phyloP scores from a whole-genome alignment of 2,113 vertebrate genomes.

The Thamnophis sirtalis region DNA sequence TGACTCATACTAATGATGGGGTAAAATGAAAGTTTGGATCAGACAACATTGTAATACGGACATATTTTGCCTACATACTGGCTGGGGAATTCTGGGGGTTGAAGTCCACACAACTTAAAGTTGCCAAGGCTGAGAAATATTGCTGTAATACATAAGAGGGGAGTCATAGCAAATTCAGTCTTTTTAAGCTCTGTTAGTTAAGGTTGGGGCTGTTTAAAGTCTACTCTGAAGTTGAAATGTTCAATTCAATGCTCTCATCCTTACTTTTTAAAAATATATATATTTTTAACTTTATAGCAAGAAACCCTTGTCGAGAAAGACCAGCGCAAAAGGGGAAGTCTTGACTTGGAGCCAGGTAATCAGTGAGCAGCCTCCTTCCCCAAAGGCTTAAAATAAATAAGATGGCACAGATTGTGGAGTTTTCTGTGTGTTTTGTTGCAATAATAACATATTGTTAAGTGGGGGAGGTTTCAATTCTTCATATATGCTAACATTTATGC shows the following conservation, averaged over 20 bases:
- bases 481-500: not conserved
- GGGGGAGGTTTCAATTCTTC: not conserved
- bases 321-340: not conserved
- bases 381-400: not conserved
- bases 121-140: not conserved
- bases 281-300: not conserved
- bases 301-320: not conserved
- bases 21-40: not conserved
- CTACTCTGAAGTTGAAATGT: not conserved
- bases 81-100: not conserved
- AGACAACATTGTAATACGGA: not conserved
- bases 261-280: not conserved
- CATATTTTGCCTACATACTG: not conserved
- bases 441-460: not conserved
- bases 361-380: not conserved
- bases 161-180: not conserved
- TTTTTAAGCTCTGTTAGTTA: not conserved
- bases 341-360: not conserved
- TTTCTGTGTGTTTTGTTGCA: not conserved
- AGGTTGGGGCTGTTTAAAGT: not conserved
- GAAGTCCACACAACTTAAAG: not conserved
- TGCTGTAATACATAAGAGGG: not conserved
- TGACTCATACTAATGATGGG: not conserved
- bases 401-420: not conserved
- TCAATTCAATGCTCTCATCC: not conserved